Base-by-base conservation (phyloP, 2,113 vertebrate genomes). In the Oxygymnocypris stewartii region DNA sequence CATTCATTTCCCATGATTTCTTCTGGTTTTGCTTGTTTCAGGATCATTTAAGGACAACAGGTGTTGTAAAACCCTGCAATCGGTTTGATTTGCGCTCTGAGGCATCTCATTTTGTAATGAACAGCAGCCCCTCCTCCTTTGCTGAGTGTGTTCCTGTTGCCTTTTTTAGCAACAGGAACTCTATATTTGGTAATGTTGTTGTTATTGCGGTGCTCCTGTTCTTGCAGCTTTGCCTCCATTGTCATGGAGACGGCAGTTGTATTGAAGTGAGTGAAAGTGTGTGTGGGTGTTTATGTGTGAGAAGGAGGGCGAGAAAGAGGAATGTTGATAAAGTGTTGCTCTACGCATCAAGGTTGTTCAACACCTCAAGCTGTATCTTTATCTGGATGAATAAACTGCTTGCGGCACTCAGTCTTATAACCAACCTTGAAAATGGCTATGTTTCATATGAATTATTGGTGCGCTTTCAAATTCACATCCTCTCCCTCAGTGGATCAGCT, bases 111-210 rank as follows among this genome's bases (percentile, higher is more conserved):
- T 47, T 42, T 18, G 31, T 79, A 79, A 80, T 69, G 63, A 86
- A 51, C 14, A 3, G 23, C 63, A 74, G 44, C 47, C 35, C 44
- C 37, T 85, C 51, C 35, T 71, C 54, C 2, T 51, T 80, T 79
- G 77, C 82, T 79, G 77, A 86, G 61, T 51, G 28, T 82, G 63
- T n/a, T 82, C 20, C n/a, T 59, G 12, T 40, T 18, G 11, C 16
- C 65, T 86, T 69, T 76, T 59, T 57, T 63, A 71, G 67, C 28
- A 37, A 89, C 82, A 81, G 86, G 78, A 85, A 87, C 59, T 44
- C 69, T 78, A 71, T 85, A 82, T 84, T 82, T 82, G 79, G 84
- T 82, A 84, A 84, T 82, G 86, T 79, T 87, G 84, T 84, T 89
- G 87, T 88, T 87, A 80, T 84, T 82, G 82, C 77, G 18, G 61